phyloP scores from a whole-genome alignment of 2,797 vertebrate genomes.

The Parotocinclus haroldoi region DNA sequence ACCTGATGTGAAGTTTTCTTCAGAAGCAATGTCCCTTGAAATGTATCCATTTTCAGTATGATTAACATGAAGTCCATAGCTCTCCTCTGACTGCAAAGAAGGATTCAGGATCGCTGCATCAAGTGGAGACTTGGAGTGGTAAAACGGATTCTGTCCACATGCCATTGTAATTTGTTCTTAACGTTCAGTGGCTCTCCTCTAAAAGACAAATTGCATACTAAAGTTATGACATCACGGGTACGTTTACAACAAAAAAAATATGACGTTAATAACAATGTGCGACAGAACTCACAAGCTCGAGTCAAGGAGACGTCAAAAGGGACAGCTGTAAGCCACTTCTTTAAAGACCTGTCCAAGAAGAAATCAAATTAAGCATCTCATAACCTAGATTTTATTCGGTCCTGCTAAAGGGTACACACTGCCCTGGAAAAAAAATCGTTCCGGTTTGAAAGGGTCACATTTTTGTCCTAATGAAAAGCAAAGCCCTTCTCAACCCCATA shows the following conservation, averaged over 20 bases:
- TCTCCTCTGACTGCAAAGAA: conserved; percentile 54
- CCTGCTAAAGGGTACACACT: background rate
- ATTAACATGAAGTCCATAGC: conserved; percentile 56
- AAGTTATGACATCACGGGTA: background rate
- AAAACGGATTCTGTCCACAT: conserved; percentile 67
- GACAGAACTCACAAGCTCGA: conserved; percentile 15
- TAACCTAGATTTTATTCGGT: background rate
- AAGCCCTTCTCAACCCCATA: too few relatives aligned
- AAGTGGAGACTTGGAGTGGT: conserved; percentile 50
- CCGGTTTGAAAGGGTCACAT: too few relatives aligned
- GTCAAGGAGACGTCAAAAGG: conserved; percentile 25
- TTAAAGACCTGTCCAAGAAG: conserved; percentile 26
- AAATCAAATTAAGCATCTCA: conserved; percentile 9
- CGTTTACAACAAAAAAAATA: conserved; percentile 16
- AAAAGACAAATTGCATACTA: too few relatives aligned
- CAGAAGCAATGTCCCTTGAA: conserved; percentile 40
- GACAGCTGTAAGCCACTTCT: conserved; percentile 23
- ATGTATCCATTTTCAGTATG: conserved; percentile 58
- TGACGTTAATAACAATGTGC: background rate
- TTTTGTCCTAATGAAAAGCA: too few relatives aligned
- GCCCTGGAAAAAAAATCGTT: background rate
- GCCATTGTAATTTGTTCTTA: conserved; percentile 60
- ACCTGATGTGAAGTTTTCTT: conserved; percentile 50
- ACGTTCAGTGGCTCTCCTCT: conserved; percentile 24
- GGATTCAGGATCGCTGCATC: conserved; percentile 55